These are phyloP conservation scores for Steinernema feltiae DNA, from an alignment of 1,140 invertebrate genomes.

Conservation along the genomic window DNA sequence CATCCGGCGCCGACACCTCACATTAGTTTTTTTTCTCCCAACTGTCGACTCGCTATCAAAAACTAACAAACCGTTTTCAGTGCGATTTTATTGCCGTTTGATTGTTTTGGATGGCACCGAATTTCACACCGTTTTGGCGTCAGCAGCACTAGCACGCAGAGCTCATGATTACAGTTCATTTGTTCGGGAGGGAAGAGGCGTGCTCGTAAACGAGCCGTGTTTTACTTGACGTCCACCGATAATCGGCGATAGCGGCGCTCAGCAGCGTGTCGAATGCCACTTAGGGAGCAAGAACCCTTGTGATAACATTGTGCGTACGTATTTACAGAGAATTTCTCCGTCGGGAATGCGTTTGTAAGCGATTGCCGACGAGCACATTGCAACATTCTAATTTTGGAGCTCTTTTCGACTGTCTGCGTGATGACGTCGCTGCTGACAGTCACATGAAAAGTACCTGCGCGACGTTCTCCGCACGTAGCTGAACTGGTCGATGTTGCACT, in stretches of 20 bases:
- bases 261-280: slow-evolving; percentile 7
- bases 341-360: not conserved
- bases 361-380: too few species aligned
- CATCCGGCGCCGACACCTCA: slow-evolving; percentile 10
- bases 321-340: not conserved
- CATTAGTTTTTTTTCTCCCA: not conserved
- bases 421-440: too few species aligned
- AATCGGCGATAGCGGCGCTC: not conserved
- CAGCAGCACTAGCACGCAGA: not conserved
- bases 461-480: too few species aligned
- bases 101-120: slow-evolving; percentile 7
- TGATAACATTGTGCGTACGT: not conserved
- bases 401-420: too few species aligned
- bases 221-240: not conserved
- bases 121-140: slow-evolving; percentile 13
- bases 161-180: not conserved
- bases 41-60: not conserved
- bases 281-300: not conserved
- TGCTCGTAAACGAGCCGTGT: not conserved
- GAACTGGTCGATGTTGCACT: too few species aligned
- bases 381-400: too few species aligned
- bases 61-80: slow-evolving; percentile 4
- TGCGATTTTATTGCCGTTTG: slow-evolving; percentile 1
- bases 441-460: too few species aligned
- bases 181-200: not conserved